A percentile compares a stretch with the other conserved stretches of the same genome.
Conservation (phyloP, 2,888 invertebrate genomes). For the Tetragonula carbonaria region DNA sequence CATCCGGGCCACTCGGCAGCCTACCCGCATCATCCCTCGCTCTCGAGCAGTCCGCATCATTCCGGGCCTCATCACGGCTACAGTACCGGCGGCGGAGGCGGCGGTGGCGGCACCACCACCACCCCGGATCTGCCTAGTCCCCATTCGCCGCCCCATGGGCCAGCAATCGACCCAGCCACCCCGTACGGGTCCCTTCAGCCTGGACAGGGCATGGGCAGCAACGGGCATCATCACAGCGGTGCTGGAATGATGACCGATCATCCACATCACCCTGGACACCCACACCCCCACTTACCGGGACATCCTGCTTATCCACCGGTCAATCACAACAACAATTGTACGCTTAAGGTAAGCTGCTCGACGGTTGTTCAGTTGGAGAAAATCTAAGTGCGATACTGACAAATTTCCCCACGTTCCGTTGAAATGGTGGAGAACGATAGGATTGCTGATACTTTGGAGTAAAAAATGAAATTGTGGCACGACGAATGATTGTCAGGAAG, state of each 20-base stretch:
- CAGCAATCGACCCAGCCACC: conserved; percentile 75
- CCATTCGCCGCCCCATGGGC: conserved; percentile 81
- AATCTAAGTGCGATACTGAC: too few relatives aligned
- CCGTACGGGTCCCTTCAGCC: conserved; percentile 75
- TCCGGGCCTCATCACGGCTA: conserved; percentile 83
- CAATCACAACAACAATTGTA: conserved; percentile 85
- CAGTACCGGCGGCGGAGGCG: conserved; percentile 74
- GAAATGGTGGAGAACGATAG: too few relatives aligned
- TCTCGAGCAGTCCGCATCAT: conserved; percentile 84
- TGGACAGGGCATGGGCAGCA: conserved; percentile 80
- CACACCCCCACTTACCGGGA: conserved; percentile 86
- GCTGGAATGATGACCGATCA: conserved; percentile 82
- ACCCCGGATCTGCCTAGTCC: conserved; percentile 83
- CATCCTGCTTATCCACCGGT: conserved; percentile 82
- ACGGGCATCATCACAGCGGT: conserved; percentile 81
- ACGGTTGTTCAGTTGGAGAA: background rate
- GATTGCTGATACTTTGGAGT: too few relatives aligned
- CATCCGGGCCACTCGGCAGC: conserved; percentile 86
- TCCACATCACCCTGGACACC: conserved; percentile 85
- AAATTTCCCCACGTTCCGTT: too few relatives aligned
- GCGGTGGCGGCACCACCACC: conserved; percentile 79
- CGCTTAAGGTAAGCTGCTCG: conserved; percentile 79
- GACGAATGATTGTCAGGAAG: too few relatives aligned
- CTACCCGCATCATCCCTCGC: conserved; percentile 85
- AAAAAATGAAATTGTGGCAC: too few relatives aligned